Evolutionary conservation across 2,888 invertebrate species (phyloP).

Genomic region (Kuschelorhynchus macadamiae): DNA sequence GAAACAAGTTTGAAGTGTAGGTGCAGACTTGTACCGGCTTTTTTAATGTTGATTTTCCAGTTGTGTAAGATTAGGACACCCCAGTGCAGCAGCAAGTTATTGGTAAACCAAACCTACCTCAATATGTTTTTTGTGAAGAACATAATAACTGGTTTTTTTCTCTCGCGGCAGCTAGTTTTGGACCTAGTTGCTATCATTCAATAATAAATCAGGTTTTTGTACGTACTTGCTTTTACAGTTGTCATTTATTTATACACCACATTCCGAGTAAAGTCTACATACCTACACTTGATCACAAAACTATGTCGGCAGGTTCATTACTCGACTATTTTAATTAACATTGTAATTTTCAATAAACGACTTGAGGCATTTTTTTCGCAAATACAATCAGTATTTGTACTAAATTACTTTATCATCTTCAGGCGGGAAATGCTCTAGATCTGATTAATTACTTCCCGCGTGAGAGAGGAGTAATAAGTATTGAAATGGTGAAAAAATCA

Average conservation of each 20-base stretch:
- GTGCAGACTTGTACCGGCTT: slow-evolving; percentile 44
- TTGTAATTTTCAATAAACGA: too few species aligned
- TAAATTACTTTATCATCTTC: too few species aligned
- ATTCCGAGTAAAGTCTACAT: slow-evolving; percentile 11
- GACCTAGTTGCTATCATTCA: slow-evolving; percentile 62
- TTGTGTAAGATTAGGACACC: slow-evolving; percentile 59
- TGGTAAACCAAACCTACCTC: slow-evolving; percentile 62
- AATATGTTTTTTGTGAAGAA: slow-evolving; percentile 58
- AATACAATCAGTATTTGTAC: too few species aligned
- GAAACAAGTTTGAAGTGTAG: slow-evolving; percentile 47
- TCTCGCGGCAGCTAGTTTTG: slow-evolving; percentile 59
- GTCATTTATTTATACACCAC: slow-evolving; percentile 23
- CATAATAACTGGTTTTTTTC: slow-evolving; percentile 17
- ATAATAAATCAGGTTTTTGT: slow-evolving; percentile 62
- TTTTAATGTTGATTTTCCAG: slow-evolving; percentile 60
- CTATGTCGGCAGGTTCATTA: slow-evolving; percentile 19
- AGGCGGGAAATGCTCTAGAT: too few species aligned
- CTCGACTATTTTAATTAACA: slow-evolving; percentile 5
- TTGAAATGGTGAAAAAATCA: too few species aligned
- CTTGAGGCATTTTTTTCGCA: too few species aligned
- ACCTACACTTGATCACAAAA: slow-evolving; percentile 20
- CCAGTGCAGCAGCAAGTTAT: slow-evolving; percentile 60
- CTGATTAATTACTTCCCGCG: too few species aligned
- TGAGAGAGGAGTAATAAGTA: too few species aligned
- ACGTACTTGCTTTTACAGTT: slow-evolving; percentile 42